Evolutionary conservation across 2,113 vertebrate species (phyloP), one percentile per base, ranked within the genome.

Genomic region (Perca flavescens): DNA sequence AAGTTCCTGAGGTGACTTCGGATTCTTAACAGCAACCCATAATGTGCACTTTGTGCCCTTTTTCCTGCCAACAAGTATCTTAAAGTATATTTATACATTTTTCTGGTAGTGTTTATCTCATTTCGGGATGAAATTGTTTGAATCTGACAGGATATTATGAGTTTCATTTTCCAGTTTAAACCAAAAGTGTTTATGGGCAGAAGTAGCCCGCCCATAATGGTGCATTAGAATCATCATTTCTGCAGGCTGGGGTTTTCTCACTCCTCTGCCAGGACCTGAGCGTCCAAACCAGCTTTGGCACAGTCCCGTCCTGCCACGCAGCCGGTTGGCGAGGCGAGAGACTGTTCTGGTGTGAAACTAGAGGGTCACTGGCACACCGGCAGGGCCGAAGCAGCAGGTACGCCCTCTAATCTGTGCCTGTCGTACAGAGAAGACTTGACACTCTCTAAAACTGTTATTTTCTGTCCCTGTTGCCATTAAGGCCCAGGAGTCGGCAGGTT

Each of bases 291-390:
- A 28, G 21, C 11, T 17, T 34, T 74, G 65, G 68, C 69, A 58
- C 25, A 4, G 61, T 54, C 12, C 11, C 3, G 50, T 22, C 14
- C 47, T 16, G 47, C 64, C 85, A 57, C 3, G 1, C 6, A 16
- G 79, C 66, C 25, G 21, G n/a, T 60, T 73, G 87, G 57, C 67
- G n/a, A 86, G 85, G 79, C 34, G 74, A 78, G 79, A 88, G 77
- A 2, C 34, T 1, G n/a, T 49, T 58, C 61, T 7, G 71, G 77
- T 80, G 89, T 80, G 80, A 90, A 84, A 74, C 58, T 40, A 15
- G 28, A 60, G 75, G 80, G 61, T 61, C 52, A 15, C 2, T 61
- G 40, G 73, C 74, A 64, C 58, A 34, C 11, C 9, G 12, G 74
- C 86, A 10, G 60, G 34, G 56, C 67, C 3, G 10, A 25, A 77